Base-by-base conservation (phyloP, 2,113 vertebrate genomes). In the Paradisaea rubra region DNA sequence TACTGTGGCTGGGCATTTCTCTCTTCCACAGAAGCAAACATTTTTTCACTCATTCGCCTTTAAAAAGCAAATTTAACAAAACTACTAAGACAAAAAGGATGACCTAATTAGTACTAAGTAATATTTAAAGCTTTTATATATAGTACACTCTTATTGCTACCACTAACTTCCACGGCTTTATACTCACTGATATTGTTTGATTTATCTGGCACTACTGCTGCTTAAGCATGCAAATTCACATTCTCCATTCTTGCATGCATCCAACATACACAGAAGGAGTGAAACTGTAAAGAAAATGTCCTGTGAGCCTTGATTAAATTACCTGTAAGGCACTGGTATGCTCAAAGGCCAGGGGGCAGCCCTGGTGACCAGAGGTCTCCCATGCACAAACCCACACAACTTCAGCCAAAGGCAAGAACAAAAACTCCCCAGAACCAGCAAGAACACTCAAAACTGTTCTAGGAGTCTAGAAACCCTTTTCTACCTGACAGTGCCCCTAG, bases 101-200 rank as follows among this genome's bases (percentile, higher is more conserved):
- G 89, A 94, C 87, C 81, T 96, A 93, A 94, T 97, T 90, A 95
- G 76, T 52, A 83, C 82, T 68, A 94, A 95, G 78, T 81, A 94
- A 81, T 56, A 88, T 77, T 91, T 94, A 83, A 93, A 93, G 82
- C 71, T 88, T 89, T 92, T 83, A 59, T 91, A 93, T 91, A 71
- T 81, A 91, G 74, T 45, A 88, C 56, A 56, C 14, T 77, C 59
- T 35, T 61, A 89, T 0, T 89, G 54, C 85, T 88, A 77, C 17
- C 54, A 63, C 52, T 81, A 68, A 88, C 74, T 94, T 88, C 31
- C 64, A 89, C 44, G 52, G 65, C 57, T 82, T 76, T 89, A 74
- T 31, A 35, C 33, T 87, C 63, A 23, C 28, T 69, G 81, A 54
- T 42, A 69, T 0, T 64, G 60, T 89, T 84, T 74, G 77, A 91